Percentiles rank a stretch among this genome's conserved stretches.
phyloP scores from a whole-genome alignment of 2,888 invertebrate species.

The Saturnia pavonia region DNA sequence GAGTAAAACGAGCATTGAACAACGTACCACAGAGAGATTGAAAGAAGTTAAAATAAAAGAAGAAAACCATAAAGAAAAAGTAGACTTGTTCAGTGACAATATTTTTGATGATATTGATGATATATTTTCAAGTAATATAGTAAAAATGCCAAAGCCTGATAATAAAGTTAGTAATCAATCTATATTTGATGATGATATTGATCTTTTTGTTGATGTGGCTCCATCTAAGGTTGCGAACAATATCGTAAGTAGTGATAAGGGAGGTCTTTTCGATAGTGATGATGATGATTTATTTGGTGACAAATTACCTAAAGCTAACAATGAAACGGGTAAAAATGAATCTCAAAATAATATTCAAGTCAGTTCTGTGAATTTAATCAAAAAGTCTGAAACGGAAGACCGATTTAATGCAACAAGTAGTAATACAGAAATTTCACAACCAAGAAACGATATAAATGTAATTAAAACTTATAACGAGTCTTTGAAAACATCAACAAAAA shows the following conservation, averaged over 20 bases:
- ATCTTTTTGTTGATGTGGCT: slow-evolving; percentile 57
- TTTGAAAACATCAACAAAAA: background rate
- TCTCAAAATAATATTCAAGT: slow-evolving; percentile 14
- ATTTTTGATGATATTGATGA: slow-evolving; percentile 76
- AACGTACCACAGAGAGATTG: slow-evolving; percentile 26
- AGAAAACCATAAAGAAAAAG: slow-evolving; percentile 27
- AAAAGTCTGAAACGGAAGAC: slow-evolving; percentile 15
- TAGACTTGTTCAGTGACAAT: slow-evolving; percentile 67
- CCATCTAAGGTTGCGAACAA: slow-evolving; percentile 29
- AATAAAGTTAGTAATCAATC: slow-evolving; percentile 45
- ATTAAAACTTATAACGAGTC: background rate
- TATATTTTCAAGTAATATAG: slow-evolving; percentile 60
- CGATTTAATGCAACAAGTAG: slow-evolving; percentile 19
- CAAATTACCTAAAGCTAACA: slow-evolving; percentile 24
- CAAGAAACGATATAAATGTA: background rate
- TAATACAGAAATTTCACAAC: background rate
- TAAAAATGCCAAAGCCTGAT: slow-evolving; percentile 43
- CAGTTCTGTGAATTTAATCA: background rate
- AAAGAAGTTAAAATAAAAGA: slow-evolving; percentile 21
- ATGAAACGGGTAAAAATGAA: slow-evolving; percentile 21
- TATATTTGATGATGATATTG: slow-evolving; percentile 65
- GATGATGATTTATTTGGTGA: slow-evolving; percentile 58
- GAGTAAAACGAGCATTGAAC: slow-evolving; percentile 28
- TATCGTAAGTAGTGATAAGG: slow-evolving; percentile 29
- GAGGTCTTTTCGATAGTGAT: slow-evolving; percentile 51